Conservation (phyloP, 1,140 invertebrate species). For the Drosophila kanapiae region DNA sequence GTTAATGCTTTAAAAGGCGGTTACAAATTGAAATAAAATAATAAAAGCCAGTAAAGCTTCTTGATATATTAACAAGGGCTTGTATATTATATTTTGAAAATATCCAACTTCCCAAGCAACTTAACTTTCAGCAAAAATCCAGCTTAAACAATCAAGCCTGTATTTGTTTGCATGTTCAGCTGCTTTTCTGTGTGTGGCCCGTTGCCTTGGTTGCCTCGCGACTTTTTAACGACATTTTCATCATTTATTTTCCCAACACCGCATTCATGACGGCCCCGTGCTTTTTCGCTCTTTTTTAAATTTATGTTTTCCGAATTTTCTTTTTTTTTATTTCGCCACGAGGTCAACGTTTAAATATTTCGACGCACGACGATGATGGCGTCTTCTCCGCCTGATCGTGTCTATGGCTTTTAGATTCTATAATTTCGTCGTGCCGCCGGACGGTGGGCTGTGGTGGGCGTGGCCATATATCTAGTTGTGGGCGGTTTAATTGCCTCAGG, state of each 20-base stretch:
- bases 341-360: slow-evolving; percentile 78
- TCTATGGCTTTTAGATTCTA: slow-evolving; percentile 10
- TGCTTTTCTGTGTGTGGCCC: slow-evolving; percentile 25
- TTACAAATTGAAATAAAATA: neutral
- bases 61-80: neutral
- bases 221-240: slow-evolving; percentile 61
- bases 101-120: neutral
- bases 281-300: slow-evolving; percentile 57
- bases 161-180: slow-evolving; percentile 14
- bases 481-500: slow-evolving; percentile 73
- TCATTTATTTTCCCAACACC: slow-evolving; percentile 77
- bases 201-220: slow-evolving; percentile 54
- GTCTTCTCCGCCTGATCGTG: slow-evolving; percentile 50
- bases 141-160: slow-evolving; percentile 6
- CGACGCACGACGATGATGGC: slow-evolving; percentile 46
- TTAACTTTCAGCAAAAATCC: neutral
- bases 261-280: slow-evolving; percentile 33
- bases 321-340: slow-evolving; percentile 47
- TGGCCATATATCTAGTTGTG: slow-evolving; percentile 22
- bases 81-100: neutral
- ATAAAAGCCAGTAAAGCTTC: no score
- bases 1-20: no score
- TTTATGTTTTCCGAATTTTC: slow-evolving; percentile 66
- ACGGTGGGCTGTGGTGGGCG: slow-evolving; percentile 52
- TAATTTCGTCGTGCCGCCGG: slow-evolving; percentile 43